A percentile compares a stretch with the other conserved stretches of the same genome.
These are phyloP conservation scores for Lophius americanus DNA, from an alignment of 2,797 vertebrate genomes.

Conservation along the genomic window DNA sequence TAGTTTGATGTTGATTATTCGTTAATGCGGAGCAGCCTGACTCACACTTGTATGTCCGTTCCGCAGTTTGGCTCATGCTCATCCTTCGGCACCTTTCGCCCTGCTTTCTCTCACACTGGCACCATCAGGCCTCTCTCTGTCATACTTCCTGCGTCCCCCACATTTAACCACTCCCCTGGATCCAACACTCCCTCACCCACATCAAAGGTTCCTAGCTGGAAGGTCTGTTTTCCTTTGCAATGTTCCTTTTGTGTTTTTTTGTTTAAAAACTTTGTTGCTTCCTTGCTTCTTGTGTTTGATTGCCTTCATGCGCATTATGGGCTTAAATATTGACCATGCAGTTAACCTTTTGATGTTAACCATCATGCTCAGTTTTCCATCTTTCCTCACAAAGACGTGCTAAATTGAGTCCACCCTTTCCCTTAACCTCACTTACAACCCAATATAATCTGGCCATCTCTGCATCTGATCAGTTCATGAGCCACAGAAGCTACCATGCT, in stretches of 20 bases:
- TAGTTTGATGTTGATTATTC: slow-evolving; percentile 41
- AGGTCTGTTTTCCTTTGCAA: slow-evolving; percentile 97
- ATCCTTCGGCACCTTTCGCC: slow-evolving; percentile 96
- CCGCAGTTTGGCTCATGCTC: slow-evolving; percentile 94
- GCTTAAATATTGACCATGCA: slow-evolving; percentile 51
- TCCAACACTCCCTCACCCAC: slow-evolving; percentile 95
- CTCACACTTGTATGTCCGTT: slow-evolving; percentile 82
- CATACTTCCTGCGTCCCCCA: slow-evolving; percentile 88
- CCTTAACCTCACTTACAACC: slow-evolving; percentile 34
- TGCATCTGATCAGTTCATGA: slow-evolving; percentile 56
- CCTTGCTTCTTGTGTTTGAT: slow-evolving; percentile 58
- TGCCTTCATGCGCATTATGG: slow-evolving; percentile 44
- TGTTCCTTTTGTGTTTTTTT: slow-evolving; percentile 58
- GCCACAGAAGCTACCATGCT: slow-evolving; percentile 43
- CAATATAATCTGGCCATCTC: slow-evolving; percentile 26
- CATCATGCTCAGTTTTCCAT: slow-evolving; percentile 52
- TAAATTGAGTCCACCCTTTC: slow-evolving; percentile 50
- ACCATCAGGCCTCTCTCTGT: slow-evolving; percentile 93
- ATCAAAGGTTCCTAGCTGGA: slow-evolving; percentile 99
- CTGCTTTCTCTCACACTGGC: slow-evolving; percentile 95
- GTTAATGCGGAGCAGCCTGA: slow-evolving; percentile 63
- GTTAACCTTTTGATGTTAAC: slow-evolving; percentile 46
- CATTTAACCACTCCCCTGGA: slow-evolving; percentile 98
- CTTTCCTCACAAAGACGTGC: slow-evolving; percentile 50
- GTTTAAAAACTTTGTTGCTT: slow-evolving; percentile 54